Percentiles rank a stretch among this genome's conserved stretches.
phyloP scores from a whole-genome alignment of 2,888 invertebrate species.

The Masnerella sp. region DNA sequence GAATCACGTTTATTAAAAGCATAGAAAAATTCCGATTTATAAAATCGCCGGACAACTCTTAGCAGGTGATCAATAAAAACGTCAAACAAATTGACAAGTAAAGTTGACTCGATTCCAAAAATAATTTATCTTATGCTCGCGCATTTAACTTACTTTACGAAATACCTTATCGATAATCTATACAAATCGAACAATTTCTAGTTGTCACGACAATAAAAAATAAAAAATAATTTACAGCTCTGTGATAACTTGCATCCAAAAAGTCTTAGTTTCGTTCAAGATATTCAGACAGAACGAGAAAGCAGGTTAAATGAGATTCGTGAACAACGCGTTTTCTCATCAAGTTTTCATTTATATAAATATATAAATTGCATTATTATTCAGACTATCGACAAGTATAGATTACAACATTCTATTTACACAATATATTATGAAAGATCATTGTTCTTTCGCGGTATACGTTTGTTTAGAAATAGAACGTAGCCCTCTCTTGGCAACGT shows the following conservation, averaged over 20 bases:
- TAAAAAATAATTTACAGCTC: conserved; percentile 18
- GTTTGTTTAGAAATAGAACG: conserved; percentile 65
- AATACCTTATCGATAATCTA: conserved; percentile 3
- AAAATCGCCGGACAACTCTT: neutral
- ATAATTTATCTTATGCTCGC: conserved; percentile 20
- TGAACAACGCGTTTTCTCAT: conserved; percentile 16
- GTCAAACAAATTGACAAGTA: conserved; percentile 7
- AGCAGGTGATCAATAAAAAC: too few species aligned
- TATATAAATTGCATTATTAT: conserved; percentile 70
- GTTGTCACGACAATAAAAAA: conserved; percentile 6
- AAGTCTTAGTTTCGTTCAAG: conserved; percentile 4
- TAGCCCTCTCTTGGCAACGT: conserved; percentile 1
- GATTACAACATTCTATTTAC: conserved; percentile 71
- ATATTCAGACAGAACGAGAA: conserved; percentile 16
- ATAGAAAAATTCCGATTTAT: neutral
- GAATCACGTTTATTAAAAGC: conserved; percentile 62
- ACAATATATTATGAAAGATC: conserved; percentile 66
- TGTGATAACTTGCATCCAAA: neutral
- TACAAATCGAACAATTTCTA: conserved; percentile 22
- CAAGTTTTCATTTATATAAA: conserved; percentile 68
- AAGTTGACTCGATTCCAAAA: conserved; percentile 4
- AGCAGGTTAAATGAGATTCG: conserved; percentile 47
- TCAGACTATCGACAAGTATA: conserved; percentile 72
- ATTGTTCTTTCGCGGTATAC: conserved; percentile 64
- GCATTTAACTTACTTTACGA: conserved; percentile 1